Evolutionary conservation across 2,113 vertebrate species (phyloP), one percentile per base, ranked within the genome.

Genomic region (Raja brachyura): DNA sequence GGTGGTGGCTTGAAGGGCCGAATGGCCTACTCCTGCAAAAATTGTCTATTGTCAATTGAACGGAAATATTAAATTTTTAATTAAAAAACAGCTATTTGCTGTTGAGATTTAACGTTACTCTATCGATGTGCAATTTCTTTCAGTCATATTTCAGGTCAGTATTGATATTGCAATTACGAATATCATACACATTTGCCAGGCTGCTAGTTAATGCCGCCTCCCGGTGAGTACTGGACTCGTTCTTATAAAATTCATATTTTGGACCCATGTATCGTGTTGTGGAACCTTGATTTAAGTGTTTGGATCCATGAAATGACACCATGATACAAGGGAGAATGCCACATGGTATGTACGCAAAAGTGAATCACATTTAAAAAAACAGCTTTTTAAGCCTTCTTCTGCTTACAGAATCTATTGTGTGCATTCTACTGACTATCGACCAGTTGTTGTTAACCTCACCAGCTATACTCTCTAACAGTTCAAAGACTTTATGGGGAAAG

Each of bases 401-500:
- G 33, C n/a, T 92, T 73, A 54, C 33, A 73, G 33, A 73, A 54
- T 9, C 90, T 48, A 68, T 90, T 68, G 63, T 90, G 68, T 73
- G 33, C 33, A 73, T 73, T 92, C 66, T 54, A 22, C 66, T 28
- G 66, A 73, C 31, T 73, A 73, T 92, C 68, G 39, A 92, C 68
- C 68, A 54, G 90, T 73, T 68, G 66, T 48, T 74, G 90, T 73
- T 92, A 92, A 92, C 90, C 68, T 92, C 90, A 14, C 31, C n/a
- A 70, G 73, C 33, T 54, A 73, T 54, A 54, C 90, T 73, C 39
- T 73, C 20, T 54, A 92, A 54, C 33, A 74, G 66, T 92, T 92
- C 90, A 92, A 73, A 92, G 33, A 92, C 33, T 92, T 92, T 74
- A 92, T 39, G 22, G 90, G 66, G 90, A 73, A 92, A 92, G 59